phyloP scores from a whole-genome alignment of 2,888 invertebrate species.

The Phasia obesa region DNA sequence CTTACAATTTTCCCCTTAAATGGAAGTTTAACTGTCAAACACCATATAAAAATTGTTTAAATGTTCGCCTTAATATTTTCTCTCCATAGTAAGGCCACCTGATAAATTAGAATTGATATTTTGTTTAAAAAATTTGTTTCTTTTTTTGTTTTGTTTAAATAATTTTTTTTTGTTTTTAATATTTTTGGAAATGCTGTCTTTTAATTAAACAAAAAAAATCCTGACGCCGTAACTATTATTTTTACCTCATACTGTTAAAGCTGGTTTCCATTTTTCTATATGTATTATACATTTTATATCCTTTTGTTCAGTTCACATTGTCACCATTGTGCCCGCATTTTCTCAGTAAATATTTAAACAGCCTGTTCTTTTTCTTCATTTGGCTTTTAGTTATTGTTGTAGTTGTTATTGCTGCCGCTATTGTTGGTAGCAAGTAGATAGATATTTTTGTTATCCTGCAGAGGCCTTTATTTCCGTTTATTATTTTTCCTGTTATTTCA shows the following conservation, averaged over 20 bases:
- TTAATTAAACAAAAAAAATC: not conserved
- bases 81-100: too few species aligned
- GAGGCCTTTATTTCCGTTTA: slow-evolving; percentile 32
- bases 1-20: too few species aligned
- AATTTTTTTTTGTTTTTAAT: too few species aligned
- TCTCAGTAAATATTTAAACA: slow-evolving; percentile 20
- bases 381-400: not conserved
- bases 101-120: too few species aligned
- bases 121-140: too few species aligned
- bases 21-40: too few species aligned
- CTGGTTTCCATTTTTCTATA: not conserved
- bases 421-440: not conserved
- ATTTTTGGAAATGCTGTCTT: not conserved
- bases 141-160: too few species aligned
- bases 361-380: slow-evolving; percentile 6
- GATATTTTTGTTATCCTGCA: slow-evolving; percentile 5
- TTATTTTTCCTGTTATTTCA: slow-evolving; percentile 5
- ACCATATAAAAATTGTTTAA: too few species aligned
- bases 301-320: not conserved
- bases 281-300: not conserved
- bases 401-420: not conserved
- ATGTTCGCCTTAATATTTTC: too few species aligned
- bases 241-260: not conserved
- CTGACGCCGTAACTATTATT: not conserved
- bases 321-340: slow-evolving; percentile 9